A percentile compares a stretch with the other conserved stretches of the same genome.
Conservation (phyloP, 2,797 vertebrate genomes). For the Pteropus rufus region DNA sequence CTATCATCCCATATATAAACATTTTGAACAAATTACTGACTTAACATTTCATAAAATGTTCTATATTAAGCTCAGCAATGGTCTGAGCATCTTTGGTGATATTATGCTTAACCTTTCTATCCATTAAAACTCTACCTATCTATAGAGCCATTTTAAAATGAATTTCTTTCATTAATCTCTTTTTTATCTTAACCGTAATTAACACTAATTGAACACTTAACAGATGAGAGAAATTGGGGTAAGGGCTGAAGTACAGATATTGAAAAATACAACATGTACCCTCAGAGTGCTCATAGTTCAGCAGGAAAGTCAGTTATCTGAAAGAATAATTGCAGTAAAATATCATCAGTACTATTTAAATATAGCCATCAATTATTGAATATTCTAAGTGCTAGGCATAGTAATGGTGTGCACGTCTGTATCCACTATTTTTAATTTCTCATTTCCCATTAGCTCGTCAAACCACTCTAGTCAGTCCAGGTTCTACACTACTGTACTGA, state of each 20-base stretch:
- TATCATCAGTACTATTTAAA: neutral
- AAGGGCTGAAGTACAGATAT: neutral
- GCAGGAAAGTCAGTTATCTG: neutral
- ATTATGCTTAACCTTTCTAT: neutral
- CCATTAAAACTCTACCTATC: neutral
- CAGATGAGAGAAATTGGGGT: neutral
- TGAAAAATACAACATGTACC: neutral
- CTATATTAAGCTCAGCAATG: neutral
- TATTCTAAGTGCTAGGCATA: neutral
- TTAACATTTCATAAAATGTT: conserved; percentile 31
- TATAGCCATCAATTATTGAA: neutral
- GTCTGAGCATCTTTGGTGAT: neutral
- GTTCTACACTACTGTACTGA: neutral
- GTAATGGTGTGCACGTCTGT: fast-evolving
- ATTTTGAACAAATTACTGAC: neutral
- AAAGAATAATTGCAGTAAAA: neutral
- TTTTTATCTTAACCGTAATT: neutral
- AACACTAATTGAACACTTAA: neutral
- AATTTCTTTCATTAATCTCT: neutral
- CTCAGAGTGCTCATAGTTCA: neutral
- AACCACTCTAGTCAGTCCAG: neutral
- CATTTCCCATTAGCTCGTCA: neutral
- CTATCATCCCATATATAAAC: neutral
- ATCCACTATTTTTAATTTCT: neutral
- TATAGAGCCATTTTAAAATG: neutral